phyloP scores from a whole-genome alignment of 2,113 vertebrate genomes.

The Myiagra hebetior region DNA sequence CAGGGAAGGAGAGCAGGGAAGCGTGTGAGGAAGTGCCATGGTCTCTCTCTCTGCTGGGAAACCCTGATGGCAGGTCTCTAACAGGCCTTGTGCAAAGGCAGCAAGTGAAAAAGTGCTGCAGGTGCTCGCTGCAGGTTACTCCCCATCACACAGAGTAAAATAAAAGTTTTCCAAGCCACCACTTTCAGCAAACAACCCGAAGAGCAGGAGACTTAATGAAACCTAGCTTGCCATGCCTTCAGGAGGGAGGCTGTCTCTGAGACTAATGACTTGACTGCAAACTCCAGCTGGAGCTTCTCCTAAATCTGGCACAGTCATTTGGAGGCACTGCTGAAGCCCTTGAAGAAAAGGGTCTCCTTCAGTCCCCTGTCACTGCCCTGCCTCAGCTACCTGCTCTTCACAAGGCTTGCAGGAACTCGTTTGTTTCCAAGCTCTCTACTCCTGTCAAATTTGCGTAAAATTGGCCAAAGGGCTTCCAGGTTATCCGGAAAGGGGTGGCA shows the following conservation, averaged over 20 bases:
- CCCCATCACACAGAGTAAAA: not conserved
- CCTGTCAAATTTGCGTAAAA: not conserved
- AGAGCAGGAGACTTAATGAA: not conserved
- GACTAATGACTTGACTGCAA: not conserved
- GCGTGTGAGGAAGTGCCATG: accelerated
- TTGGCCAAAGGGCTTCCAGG: slow-evolving; percentile 24
- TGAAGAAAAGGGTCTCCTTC: not conserved
- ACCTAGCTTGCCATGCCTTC: not conserved
- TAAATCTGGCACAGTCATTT: not conserved
- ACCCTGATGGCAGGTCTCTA: not conserved
- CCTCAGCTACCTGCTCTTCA: not conserved
- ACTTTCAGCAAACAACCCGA: not conserved
- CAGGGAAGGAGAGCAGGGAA: not conserved
- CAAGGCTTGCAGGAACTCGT: not conserved
- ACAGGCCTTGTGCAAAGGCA: not conserved
- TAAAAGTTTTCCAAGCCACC: not conserved
- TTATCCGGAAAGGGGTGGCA: not conserved
- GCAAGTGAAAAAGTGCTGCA: not conserved
- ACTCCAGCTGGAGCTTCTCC: not conserved
- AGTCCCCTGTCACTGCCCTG: not conserved
- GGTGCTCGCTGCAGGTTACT: not conserved
- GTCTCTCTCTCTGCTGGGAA: not conserved
- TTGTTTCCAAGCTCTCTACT: not conserved
- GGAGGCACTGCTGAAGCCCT: not conserved
- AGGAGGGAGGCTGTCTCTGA: not conserved